phyloP scores from a whole-genome alignment of 1,140 invertebrate species.

The Cydia fagiglandana region DNA sequence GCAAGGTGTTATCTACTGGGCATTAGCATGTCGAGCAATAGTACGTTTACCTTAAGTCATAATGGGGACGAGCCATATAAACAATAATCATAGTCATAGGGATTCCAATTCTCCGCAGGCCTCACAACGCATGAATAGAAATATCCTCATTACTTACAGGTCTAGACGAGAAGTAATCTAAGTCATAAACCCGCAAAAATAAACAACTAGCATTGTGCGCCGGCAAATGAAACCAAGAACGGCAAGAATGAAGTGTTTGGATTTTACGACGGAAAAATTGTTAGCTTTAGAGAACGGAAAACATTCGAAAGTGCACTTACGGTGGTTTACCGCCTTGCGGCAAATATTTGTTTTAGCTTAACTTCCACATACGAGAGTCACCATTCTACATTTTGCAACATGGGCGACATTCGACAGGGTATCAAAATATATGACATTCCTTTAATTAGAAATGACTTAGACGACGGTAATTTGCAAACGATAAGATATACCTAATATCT shows the following conservation, averaged over 20 bases:
- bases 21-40: too few species aligned
- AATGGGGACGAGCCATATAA: neutral
- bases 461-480: too few species aligned
- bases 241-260: slow-evolving; percentile 26
- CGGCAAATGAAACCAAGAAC: slow-evolving; percentile 12
- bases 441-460: neutral
- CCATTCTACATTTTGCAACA: neutral
- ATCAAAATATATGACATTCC: neutral
- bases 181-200: slow-evolving; percentile 42
- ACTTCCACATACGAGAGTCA: neutral
- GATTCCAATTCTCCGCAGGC: neutral
- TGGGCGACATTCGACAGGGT: neutral
- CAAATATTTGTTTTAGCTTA: slow-evolving; percentile 22
- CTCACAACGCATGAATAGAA: slow-evolving; percentile 51
- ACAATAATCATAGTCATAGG: neutral
- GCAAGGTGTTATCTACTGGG: too few species aligned
- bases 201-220: slow-evolving; percentile 35
- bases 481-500: too few species aligned
- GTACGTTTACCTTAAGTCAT: too few species aligned
- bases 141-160: slow-evolving; percentile 46
- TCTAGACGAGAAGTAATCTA: slow-evolving; percentile 48
- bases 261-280: slow-evolving; percentile 25
- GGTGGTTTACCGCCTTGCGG: neutral
- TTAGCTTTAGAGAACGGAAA: slow-evolving; percentile 15
- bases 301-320: slow-evolving; percentile 27